Evolutionary conservation across 2,797 vertebrate genomes (phyloP), one percentile per base, ranked within the genome.

Genomic region (Antennarius maculatus): DNA sequence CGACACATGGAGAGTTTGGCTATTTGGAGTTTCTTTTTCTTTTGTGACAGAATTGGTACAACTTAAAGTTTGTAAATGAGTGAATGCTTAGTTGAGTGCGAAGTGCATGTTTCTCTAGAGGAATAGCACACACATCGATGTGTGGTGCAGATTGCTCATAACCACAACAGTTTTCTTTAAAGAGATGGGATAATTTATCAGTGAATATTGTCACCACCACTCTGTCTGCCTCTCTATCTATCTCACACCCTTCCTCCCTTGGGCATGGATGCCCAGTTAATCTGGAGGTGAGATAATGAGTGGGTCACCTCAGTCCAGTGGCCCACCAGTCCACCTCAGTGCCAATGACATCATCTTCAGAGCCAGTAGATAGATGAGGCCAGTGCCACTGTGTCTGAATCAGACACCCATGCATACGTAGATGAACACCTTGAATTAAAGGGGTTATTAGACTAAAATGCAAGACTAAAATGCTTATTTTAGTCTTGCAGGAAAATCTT

Each of bases 291-390:
- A 84, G 81, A 88, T 90, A 89, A 88, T 90, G 88, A 89, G 84
- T 66, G 75, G 78, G 85, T 71, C 71, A 76, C 70, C n/a, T n/a
- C n/a, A n/a, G n/a, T n/a, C 82, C 79, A 78, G 31, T 45, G 71
- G 85, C 76, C 86, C 81, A 84, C 68, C 72, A 60, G 75, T 78
- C 80, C 77, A 74, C 71, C 80, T 74, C 41, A 14, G 80, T 84
- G 81, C 78, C 78, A 75, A 49, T 88, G 88, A 89, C 86, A 89
- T 90, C 89, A 91, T 91, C 83, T 82, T 68, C 18, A 74, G 76
- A 61, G 75, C 60, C 11, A 76, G 70, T 66, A 67, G 85, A 87
- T 81, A 85, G 88, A 90, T 84, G 83, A 82, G 77, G 41, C 41
- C n/a, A 10, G 65, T 77, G 80, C 77, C 81, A 61, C 61, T 55